Base-by-base conservation (phyloP, 2,797 vertebrate genomes). In the Lithobates pipiens region DNA sequence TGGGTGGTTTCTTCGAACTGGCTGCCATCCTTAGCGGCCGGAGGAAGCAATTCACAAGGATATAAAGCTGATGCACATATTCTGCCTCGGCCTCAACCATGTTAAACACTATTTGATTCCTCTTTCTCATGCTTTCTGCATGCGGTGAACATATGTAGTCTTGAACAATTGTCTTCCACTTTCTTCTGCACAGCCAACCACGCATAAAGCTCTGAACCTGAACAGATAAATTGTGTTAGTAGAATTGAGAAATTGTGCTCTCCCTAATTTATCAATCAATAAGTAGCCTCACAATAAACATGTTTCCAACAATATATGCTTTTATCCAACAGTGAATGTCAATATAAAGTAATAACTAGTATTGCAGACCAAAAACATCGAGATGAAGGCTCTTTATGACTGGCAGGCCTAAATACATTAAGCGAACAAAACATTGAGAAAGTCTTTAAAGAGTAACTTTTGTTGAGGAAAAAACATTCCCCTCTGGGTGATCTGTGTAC, bases 1-100 rank as follows among this genome's bases (percentile, higher is more conserved):
- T 99, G 68, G 98, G 96, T 0, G 98, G 98, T 89, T 99, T 99
- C 93, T 99, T 99, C 78, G 98, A 99, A 92, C 98, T 99, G 72
- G 98, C 98, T 0, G 98, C 98, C 98, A 99, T 99, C 69, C 98
- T 93, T 75, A 99, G 92, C 0, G 98, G 98, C 89, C 98, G 91
- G 86, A 99, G 95, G 91, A 99, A 99, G 82, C 96, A 98, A 73
- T 99, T 99, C 84, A 99, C 98, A 87, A 99, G 94, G 87, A 99
- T 94, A 82, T 95, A 97, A 88, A 99, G 97, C 91, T 99, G 98
- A 91, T 98, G 98, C 63, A 99, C 98, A 0, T 98, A 98, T 90
- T 98, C 97, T 0, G 97, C 94, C 92, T 99, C 97, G 0, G 97
- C 95, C 86, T 99, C 97, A 82, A 98, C 96, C 97, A 99, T 99